phyloP scores from a whole-genome alignment of 1,140 invertebrate species.

The Eubasilissa regina region DNA sequence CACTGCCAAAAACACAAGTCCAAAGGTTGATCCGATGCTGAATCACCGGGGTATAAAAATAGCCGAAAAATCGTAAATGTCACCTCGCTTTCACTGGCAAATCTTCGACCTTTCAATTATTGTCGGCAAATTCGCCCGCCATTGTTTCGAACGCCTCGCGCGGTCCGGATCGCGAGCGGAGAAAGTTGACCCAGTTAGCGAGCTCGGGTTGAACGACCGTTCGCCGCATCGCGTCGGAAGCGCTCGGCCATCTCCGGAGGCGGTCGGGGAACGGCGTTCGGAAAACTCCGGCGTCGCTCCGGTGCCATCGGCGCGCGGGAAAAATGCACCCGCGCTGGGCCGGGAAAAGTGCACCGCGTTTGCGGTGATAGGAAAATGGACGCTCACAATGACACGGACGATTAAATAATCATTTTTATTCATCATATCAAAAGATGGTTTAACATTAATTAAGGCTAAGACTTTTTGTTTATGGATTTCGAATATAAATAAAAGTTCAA shows the following conservation, averaged over 20 bases:
- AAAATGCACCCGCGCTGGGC: not conserved
- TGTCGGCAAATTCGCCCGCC: not conserved
- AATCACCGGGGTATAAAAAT: not conserved
- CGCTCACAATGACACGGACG: not conserved
- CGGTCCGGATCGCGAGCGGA: constrained; percentile 1
- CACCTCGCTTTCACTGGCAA: not conserved
- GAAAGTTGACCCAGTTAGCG: constrained; percentile 28
- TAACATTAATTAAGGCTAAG: too few species aligned
- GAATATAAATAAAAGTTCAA: too few species aligned
- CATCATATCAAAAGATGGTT: too few species aligned
- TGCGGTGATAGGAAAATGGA: not conserved
- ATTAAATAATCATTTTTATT: too few species aligned
- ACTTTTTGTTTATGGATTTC: too few species aligned
- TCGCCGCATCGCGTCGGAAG: constrained; percentile 12
- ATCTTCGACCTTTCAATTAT: not conserved
- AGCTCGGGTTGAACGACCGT: constrained; percentile 5
- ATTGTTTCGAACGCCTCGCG: not conserved
- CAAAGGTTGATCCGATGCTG: too few species aligned
- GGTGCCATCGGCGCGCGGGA: not conserved
- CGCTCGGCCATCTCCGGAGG: not conserved
- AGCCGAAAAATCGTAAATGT: not conserved
- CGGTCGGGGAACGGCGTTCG: not conserved
- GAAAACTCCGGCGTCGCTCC: not conserved
- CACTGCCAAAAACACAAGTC: too few species aligned
- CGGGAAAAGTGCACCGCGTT: not conserved